Conservation (phyloP, 2,113 vertebrate species). For the Notechis scutatus region DNA sequence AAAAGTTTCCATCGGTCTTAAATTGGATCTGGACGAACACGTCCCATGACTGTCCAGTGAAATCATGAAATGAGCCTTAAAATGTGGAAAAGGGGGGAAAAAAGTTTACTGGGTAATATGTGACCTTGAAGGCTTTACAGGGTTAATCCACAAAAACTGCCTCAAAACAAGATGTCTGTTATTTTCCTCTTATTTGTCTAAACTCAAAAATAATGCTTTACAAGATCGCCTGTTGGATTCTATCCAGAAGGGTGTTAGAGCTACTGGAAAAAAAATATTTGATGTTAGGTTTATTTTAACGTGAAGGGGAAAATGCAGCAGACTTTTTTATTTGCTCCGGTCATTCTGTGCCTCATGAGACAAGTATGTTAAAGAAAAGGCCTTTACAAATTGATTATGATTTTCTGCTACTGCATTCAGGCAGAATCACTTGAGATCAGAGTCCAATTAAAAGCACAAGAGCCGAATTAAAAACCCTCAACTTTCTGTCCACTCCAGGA, state of each 20-base stretch:
- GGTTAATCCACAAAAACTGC: not conserved
- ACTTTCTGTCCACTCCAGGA: slow-evolving; percentile 71
- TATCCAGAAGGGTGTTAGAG: not conserved
- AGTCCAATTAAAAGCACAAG: slow-evolving; percentile 48
- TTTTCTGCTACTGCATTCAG: not conserved
- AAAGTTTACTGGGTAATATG: not conserved
- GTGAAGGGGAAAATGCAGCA: slow-evolving; percentile 59
- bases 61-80: slow-evolving; percentile 11
- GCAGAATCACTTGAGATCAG: not conserved
- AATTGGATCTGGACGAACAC: slow-evolving; percentile 34
- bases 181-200: slow-evolving; percentile 49
- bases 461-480: slow-evolving; percentile 75
- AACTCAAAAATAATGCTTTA: not conserved
- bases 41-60: not conserved
- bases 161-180: slow-evolving; percentile 49
- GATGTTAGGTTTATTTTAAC: slow-evolving; percentile 76
- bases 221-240: not conserved
- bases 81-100: not conserved
- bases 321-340: slow-evolving; percentile 56
- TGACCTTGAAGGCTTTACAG: slow-evolving; percentile 19
- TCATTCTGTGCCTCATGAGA: slow-evolving; percentile 61
- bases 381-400: not conserved
- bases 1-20: slow-evolving; percentile 49
- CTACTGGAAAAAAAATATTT: slow-evolving; percentile 49
- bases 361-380: slow-evolving; percentile 62